These are phyloP conservation scores for Exocentrus adspersus DNA, from an alignment of 2,888 invertebrate species.

Conservation along the genomic window DNA sequence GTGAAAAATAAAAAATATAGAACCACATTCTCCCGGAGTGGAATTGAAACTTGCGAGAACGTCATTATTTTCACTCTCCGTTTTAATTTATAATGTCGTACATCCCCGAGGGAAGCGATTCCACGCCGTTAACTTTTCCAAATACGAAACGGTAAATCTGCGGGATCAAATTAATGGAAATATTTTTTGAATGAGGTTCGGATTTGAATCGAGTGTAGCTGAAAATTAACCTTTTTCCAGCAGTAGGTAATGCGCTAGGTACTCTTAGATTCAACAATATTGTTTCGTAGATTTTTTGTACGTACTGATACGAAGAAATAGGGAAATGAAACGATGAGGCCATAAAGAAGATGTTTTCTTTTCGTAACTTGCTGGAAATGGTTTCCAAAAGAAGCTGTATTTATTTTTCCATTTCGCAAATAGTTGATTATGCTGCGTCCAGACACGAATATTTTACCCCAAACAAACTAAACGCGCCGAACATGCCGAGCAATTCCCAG, in stretches of 20 bases:
- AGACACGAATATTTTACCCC: no score
- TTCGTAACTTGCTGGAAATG: no score
- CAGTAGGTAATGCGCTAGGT: no score
- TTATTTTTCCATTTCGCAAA: no score
- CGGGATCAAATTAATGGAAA: constrained; percentile 19
- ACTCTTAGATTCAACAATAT: constrained; percentile 25
- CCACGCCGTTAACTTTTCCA: constrained; percentile 10
- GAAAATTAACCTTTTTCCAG: constrained; percentile 21
- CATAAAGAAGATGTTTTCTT: no score
- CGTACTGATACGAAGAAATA: no score
- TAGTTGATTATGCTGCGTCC: no score
- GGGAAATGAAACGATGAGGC: no score
- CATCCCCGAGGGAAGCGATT: neutral
- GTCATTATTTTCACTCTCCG: neutral
- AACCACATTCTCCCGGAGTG: neutral
- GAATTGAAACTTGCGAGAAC: neutral
- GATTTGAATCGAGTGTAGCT: constrained; percentile 7
- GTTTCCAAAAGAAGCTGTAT: no score
- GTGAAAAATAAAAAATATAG: neutral
- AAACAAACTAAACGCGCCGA: no score
- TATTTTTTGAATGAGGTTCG: constrained; percentile 22
- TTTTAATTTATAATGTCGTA: constrained; percentile 10
- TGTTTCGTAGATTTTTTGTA: no score
- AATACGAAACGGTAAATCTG: constrained; percentile 15
- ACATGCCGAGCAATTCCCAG: no score